Evolutionary conservation across 2,113 vertebrate genomes (phyloP).

Genomic region (Odocoileus hemionus): DNA sequence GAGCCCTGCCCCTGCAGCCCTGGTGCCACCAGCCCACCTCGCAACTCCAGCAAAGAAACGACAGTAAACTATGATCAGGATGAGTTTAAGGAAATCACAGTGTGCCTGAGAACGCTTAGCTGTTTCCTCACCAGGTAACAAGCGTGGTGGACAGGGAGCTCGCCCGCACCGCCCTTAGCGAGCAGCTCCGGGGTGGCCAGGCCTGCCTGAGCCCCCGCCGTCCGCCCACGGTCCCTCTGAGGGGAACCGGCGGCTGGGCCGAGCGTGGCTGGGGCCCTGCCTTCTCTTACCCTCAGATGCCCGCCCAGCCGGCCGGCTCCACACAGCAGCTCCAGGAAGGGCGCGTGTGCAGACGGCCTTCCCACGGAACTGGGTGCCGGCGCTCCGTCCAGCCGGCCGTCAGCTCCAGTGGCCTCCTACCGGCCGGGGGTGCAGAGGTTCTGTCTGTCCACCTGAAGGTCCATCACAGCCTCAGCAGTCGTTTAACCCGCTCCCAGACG

Average conservation of each 20-base stretch:
- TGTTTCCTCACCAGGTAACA: neutral
- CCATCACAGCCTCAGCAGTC: neutral
- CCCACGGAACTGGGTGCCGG: rapidly evolving
- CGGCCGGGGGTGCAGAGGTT: neutral
- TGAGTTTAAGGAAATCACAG: neutral
- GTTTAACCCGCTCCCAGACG: slow-evolving; percentile 35
- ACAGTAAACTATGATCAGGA: neutral
- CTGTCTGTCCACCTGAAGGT: slow-evolving; percentile 46
- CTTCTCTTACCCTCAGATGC: slow-evolving; percentile 29
- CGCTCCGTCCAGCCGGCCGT: rapidly evolving
- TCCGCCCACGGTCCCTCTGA: neutral
- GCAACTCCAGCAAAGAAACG: neutral
- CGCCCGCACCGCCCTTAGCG: rapidly evolving
- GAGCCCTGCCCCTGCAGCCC: neutral
- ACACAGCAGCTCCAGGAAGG: neutral
- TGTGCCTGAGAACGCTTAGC: neutral
- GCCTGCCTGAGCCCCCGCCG: neutral
- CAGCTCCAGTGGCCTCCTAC: neutral
- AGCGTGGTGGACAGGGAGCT: neutral
- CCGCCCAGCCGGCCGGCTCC: neutral
- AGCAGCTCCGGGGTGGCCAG: neutral
- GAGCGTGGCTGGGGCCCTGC: neutral
- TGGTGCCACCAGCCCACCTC: neutral
- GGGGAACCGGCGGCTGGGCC: rapidly evolving
- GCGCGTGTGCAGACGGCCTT: neutral